A percentile compares a stretch with the other conserved stretches of the same genome.
Evolutionary conservation across 2,797 vertebrate genomes (phyloP).

Genomic region (Phrynocephalus vlangalii): DNA sequence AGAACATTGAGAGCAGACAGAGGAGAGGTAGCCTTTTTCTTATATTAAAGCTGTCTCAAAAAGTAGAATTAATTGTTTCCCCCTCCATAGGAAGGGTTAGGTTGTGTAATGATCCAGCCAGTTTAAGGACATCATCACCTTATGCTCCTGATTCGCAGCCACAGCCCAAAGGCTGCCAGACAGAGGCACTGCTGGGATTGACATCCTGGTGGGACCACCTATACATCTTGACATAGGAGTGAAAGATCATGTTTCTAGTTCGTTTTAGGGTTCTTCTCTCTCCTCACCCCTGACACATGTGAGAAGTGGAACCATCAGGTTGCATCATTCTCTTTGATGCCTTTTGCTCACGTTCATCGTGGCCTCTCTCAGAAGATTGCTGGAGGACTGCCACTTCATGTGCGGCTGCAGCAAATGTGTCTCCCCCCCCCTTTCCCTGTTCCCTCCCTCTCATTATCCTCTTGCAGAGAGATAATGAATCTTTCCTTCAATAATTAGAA

Average conservation of each 20-base stretch:
- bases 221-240: background rate
- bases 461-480: constrained; percentile 38
- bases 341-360: background rate
- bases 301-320: background rate
- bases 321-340: background rate
- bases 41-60: constrained; percentile 6
- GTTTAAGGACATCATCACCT: background rate
- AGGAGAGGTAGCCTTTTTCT: background rate
- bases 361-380: background rate
- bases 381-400: rapidly evolving
- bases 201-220: background rate
- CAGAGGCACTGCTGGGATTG: background rate
- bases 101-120: background rate
- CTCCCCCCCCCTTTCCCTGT: rapidly evolving
- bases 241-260: background rate
- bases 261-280: background rate
- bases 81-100: background rate
- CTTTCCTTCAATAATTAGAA: constrained; percentile 65
- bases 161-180: background rate
- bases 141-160: background rate
- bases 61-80: constrained; percentile 36
- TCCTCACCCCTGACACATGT: background rate
- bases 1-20: constrained; percentile 12
- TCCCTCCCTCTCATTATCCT: background rate
- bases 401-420: constrained; percentile 2